Conservation (phyloP, 1,140 invertebrate species). For the Drosophila parvula region DNA sequence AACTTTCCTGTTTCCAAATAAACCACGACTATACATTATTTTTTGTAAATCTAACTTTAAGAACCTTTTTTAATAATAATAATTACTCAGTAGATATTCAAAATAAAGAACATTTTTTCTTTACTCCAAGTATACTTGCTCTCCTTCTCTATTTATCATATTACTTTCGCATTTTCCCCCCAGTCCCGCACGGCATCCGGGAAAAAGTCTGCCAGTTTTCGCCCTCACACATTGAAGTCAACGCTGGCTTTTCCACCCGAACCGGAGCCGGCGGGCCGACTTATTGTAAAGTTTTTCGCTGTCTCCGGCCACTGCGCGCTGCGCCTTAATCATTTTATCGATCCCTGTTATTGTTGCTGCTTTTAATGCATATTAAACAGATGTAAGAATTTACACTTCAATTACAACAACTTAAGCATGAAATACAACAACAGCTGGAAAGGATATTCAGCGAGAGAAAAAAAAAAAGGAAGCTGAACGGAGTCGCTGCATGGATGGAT, state of each 20-base stretch:
- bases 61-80: too few relatives aligned
- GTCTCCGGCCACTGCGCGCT: conserved; percentile 26
- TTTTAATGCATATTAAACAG: conserved; percentile 77
- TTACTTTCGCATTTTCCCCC: neutral
- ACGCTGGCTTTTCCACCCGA: conserved; percentile 11
- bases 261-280: neutral
- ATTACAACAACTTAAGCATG: conserved; percentile 74
- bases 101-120: neutral
- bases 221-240: conserved; percentile 3
- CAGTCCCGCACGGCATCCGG: too few relatives aligned
- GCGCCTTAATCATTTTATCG: conserved; percentile 73
- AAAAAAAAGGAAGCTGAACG: conserved; percentile 22
- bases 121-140: neutral
- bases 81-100: too few relatives aligned
- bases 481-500: conserved; percentile 2
- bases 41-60: too few relatives aligned
- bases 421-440: conserved; percentile 40
- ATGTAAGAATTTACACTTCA: conserved; percentile 76
- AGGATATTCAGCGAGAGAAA: conserved; percentile 25
- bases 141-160: neutral
- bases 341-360: conserved; percentile 46
- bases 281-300: conserved; percentile 24
- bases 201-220: neutral
- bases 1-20: too few relatives aligned
- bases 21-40: too few relatives aligned